A percentile compares a stretch with the other conserved stretches of the same genome.
These are phyloP conservation scores for Mylabris sibirica DNA, from an alignment of 2,888 invertebrate species.

Conservation along the genomic window DNA sequence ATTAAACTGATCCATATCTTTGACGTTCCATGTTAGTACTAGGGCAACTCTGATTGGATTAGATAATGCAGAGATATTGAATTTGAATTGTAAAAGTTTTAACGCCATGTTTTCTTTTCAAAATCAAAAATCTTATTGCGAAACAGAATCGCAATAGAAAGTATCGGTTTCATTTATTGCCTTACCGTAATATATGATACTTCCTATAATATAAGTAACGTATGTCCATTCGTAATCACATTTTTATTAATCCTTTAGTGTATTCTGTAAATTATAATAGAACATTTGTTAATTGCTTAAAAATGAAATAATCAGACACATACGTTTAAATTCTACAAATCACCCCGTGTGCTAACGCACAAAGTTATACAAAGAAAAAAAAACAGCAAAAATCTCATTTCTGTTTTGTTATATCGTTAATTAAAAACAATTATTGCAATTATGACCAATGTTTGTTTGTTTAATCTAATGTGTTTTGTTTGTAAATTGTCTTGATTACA, in stretches of 20 bases:
- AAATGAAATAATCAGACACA: too few species aligned
- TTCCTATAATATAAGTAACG: neutral
- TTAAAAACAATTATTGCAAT: neutral
- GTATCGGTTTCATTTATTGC: neutral
- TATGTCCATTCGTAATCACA: too few species aligned
- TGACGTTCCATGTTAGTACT: constrained; percentile 19
- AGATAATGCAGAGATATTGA: constrained; percentile 1
- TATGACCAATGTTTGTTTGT: neutral
- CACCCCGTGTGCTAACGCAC: neutral
- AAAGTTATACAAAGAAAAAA: neutral
- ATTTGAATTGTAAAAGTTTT: neutral
- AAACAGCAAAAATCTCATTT: neutral
- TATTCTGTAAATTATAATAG: too few species aligned
- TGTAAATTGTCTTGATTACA: constrained; percentile 4
- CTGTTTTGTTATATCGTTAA: neutral
- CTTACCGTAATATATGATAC: neutral
- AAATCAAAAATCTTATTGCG: neutral
- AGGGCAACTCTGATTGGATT: constrained; percentile 15
- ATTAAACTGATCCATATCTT: constrained; percentile 7
- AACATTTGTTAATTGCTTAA: too few species aligned
- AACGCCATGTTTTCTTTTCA: constrained; percentile 10
- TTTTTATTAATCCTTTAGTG: too few species aligned
- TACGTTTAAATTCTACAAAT: too few species aligned
- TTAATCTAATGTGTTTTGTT: constrained; percentile 9
- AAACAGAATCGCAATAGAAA: constrained; percentile 11